phyloP scores from a whole-genome alignment of 1,140 invertebrate genomes.

The Aleiodes sp. region DNA sequence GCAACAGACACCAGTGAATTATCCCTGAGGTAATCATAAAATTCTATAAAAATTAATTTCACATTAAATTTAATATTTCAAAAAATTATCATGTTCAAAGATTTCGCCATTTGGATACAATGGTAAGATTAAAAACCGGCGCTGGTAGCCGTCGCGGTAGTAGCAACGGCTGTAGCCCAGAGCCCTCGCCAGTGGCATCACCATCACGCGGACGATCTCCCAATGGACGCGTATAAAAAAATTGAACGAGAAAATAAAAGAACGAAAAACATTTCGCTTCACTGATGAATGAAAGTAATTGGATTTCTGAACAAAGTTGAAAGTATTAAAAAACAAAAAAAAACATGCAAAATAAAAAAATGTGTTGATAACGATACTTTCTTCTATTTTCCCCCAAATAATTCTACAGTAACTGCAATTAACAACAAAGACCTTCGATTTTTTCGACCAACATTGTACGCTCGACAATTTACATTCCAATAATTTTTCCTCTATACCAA shows the following conservation, averaged over 20 bases:
- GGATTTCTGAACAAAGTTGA: constrained; percentile 8
- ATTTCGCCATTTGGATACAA: constrained; percentile 83
- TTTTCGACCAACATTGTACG: too few species aligned
- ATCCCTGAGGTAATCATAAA: constrained; percentile 74
- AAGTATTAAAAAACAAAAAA: neutral
- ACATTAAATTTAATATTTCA: neutral
- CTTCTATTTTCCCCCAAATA: too few species aligned
- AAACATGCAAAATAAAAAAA: too few species aligned
- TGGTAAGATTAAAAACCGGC: constrained; percentile 74
- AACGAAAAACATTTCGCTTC: neutral
- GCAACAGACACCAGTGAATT: constrained; percentile 76
- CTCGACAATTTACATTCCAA: too few species aligned
- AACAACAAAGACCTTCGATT: too few species aligned
- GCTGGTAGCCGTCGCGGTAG: constrained; percentile 62
- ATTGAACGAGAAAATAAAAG: constrained; percentile 49
- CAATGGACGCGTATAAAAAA: constrained; percentile 54
- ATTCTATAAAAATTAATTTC: neutral
- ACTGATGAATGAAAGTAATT: neutral
- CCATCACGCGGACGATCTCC: constrained; percentile 63
- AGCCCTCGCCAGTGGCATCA: constrained; percentile 72
- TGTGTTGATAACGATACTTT: too few species aligned
- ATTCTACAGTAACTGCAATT: too few species aligned
- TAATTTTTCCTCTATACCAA: too few species aligned
- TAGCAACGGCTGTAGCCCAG: constrained; percentile 60
- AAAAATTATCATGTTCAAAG: constrained; percentile 58